Conservation (phyloP, 2,797 vertebrate genomes). For the Melanotaenia maccullochi region DNA sequence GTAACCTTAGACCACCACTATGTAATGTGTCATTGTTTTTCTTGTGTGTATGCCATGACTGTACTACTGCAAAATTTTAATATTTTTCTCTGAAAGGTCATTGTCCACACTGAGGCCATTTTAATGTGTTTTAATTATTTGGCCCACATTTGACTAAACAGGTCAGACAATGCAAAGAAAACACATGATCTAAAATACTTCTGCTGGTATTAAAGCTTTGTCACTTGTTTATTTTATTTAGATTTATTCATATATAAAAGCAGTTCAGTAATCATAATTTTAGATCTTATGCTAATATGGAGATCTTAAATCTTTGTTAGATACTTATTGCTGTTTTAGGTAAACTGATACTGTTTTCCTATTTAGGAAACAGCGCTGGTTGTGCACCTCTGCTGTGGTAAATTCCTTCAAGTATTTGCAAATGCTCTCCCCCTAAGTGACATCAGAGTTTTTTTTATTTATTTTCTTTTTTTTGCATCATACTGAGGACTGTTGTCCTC, state of each 20-base stretch:
- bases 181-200: not conserved
- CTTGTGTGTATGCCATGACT: not conserved
- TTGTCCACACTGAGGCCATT: not conserved
- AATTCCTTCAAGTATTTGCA: not conserved
- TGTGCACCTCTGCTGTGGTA: not conserved
- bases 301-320: not conserved
- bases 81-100: not conserved
- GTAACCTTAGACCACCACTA: constrained; percentile 30
- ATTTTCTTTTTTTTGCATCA: not conserved
- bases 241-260: not conserved
- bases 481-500: not conserved
- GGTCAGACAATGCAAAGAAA: not conserved
- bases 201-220: not conserved
- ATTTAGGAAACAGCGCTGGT: not conserved
- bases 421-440: not conserved
- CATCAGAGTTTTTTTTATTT: not conserved
- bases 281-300: not conserved
- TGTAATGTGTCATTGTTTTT: constrained; percentile 3
- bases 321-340: not conserved
- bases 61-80: constrained; percentile 5
- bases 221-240: not conserved
- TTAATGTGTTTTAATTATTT: constrained; percentile 1
- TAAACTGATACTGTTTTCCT: not conserved
- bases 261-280: not conserved
- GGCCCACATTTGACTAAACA: not conserved